Base-by-base conservation (phyloP, 2,888 invertebrate species). In the Ophion slaviceki region DNA sequence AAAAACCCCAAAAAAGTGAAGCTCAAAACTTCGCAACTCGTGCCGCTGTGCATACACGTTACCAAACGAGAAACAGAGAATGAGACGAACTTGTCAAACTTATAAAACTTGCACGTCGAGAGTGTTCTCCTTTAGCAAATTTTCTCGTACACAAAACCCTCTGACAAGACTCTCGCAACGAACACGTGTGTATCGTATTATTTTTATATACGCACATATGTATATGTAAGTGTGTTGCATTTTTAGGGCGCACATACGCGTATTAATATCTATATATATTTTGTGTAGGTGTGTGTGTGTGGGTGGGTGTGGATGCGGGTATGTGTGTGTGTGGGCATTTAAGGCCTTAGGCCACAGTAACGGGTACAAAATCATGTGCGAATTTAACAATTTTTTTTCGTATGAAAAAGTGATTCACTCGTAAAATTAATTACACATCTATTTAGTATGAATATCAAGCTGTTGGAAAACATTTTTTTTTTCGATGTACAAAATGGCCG, bases 151-250 rank as follows among this genome's bases (percentile, higher is more conserved):
- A 68, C 61, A n/a, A 24, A 11, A 64, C 70, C 77, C 47, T 61
- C 79, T 24, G 64, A 59, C 76, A 62, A 59, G 59, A 82, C 79
- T 70, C 85, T 82, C 79, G 82, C 86, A 87, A 80, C 68, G 75
- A 53, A 82, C 76, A 80, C 62, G 53, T 70, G 77, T 84, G 82
- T 80, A 76, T 79, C 74, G 59, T 72, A 74, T 68, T 61, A 57
- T 71, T 57, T 74, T 59, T 61, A 78, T 78, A 62, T 64, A 64
- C 64, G 53, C 32, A 67, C 61, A 75, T 28, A 47, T 57, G 40
- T 76, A 24, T 53, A 36, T 45, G 59, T 75, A 70, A n/a, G 64
- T 62, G 61, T 76, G 64, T 77, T 24, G 59, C 59, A 61, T 81
- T 59, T 81, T 28, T 75, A 81, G 28, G 57, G 67, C 70, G 61